Evolutionary conservation across 2,888 invertebrate genomes (phyloP).

Genomic region (Scotopteryx bipunctaria): DNA sequence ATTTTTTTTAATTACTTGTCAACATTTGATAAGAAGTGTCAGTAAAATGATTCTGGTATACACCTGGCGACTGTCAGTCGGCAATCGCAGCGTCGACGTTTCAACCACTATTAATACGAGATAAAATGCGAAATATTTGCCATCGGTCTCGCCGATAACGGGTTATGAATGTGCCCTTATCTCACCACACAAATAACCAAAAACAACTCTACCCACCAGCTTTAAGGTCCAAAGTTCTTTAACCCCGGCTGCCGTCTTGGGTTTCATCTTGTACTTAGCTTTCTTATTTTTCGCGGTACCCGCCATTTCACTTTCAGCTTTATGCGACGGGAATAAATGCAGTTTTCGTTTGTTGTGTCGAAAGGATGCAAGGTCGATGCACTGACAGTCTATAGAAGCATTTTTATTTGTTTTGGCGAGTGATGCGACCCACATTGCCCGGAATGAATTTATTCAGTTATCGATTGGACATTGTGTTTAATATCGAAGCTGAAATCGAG

Average conservation of each 20-base stretch:
- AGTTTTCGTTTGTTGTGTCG: constrained; percentile 44
- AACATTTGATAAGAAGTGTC: constrained; percentile 27
- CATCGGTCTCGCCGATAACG: constrained; percentile 71
- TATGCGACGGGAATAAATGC: constrained; percentile 48
- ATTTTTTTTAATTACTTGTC: constrained; percentile 12
- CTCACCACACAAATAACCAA: constrained; percentile 34
- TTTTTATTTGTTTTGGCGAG: constrained; percentile 82
- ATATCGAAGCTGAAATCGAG: constrained; percentile 57
- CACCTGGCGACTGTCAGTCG: constrained; percentile 48
- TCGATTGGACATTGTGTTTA: constrained; percentile 78
- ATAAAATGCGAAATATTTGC: constrained; percentile 81
- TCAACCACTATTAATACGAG: constrained; percentile 71
- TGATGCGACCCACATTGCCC: constrained; percentile 78
- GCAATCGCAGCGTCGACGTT: constrained; percentile 72
- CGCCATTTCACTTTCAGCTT: constrained; percentile 52
- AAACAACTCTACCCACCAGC: constrained; percentile 45
- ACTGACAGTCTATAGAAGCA: constrained; percentile 75
- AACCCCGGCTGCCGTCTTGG: constrained; percentile 61
- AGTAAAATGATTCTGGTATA: constrained; percentile 37
- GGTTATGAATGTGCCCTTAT: constrained; percentile 77
- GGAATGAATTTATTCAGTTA: constrained; percentile 81
- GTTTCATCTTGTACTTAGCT: constrained; percentile 79
- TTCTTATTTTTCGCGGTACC: constrained; percentile 73
- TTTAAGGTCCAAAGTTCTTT: constrained; percentile 55
- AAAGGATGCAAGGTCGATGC: constrained; percentile 79